Evolutionary conservation across 2,797 vertebrate species (phyloP), one percentile per base, ranked within the genome.

Genomic region (Acipenser ruthenus): DNA sequence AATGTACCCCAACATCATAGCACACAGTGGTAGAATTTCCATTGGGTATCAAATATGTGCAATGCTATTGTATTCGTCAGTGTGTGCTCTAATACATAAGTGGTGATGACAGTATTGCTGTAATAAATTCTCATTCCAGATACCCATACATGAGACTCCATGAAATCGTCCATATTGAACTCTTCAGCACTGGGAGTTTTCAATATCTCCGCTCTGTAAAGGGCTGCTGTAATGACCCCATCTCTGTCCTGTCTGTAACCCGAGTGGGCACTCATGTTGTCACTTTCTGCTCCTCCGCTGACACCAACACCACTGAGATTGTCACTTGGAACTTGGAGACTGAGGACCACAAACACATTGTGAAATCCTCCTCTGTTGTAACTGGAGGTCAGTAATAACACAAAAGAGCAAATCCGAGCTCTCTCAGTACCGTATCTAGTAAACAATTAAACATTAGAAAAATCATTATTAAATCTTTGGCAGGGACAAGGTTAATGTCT

Each of bases 261-360:
- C 67, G 13, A 12, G 69, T 60, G 1, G 79, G 80, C 47, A 82
- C 73, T 63, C 82, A 82, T n/a, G 67, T 77, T 0, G 15, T 79
- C 48, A 81, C 79, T 67, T 85, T 87, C 70, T 86, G 86, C 68
- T 51, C 60, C 18, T 65, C 82, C 10, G 60, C 62, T 66, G 70
- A 71, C 23, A 81, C 61, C 2, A 65, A 69, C 49, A 74, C 77
- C 68, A 82, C 84, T 15, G 83, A 84, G 67, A 81, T 86, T 65
- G 70, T 81, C 67, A 74, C 79, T 60, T 90, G 88, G 85, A 88
- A 88, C 79, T 68, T 84, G 64, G 78, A 88, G 70, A 83, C 82
- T 10, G 86, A 90, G 78, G 86, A 88, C 15, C 81, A 82, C 71
- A 85, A 86, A 66, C 81, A 85, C 63, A 60, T 84, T 50, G 78